These are phyloP conservation scores for Propithecus coquereli DNA, from an alignment of 2,113 vertebrate genomes.

Conservation along the genomic window DNA sequence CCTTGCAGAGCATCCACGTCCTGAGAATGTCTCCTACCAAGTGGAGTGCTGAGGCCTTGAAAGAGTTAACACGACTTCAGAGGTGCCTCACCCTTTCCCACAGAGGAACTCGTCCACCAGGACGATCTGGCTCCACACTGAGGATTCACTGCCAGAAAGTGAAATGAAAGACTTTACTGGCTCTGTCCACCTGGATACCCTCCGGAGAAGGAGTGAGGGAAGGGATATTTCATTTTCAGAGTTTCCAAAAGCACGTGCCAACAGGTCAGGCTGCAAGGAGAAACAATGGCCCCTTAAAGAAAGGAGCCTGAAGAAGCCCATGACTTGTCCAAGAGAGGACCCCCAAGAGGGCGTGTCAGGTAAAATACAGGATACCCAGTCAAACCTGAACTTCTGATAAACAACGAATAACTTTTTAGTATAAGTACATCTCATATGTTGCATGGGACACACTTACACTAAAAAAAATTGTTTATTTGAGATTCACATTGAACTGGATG, in stretches of 20 bases:
- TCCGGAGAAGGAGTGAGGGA: slow-evolving; percentile 48
- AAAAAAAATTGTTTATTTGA: neutral
- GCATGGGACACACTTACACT: neutral
- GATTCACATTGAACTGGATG: neutral
- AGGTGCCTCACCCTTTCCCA: neutral
- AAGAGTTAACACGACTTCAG: slow-evolving; percentile 46
- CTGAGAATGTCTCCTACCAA: neutral
- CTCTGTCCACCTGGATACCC: slow-evolving; percentile 67
- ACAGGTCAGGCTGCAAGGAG: slow-evolving; percentile 37
- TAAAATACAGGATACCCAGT: neutral
- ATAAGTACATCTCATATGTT: neutral
- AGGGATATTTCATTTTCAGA: slow-evolving; percentile 52
- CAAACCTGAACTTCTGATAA: neutral
- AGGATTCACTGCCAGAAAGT: slow-evolving; percentile 53
- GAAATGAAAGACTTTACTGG: slow-evolving; percentile 46
- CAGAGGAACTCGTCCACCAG: slow-evolving; percentile 19
- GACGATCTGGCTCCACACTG: slow-evolving; percentile 39
- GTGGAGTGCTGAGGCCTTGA: neutral
- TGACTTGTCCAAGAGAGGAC: neutral
- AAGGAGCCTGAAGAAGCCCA: neutral
- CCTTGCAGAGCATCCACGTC: neutral
- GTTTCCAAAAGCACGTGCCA: slow-evolving; percentile 57
- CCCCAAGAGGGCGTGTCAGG: neutral
- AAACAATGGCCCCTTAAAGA: slow-evolving; percentile 31
- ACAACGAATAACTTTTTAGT: neutral